Evolutionary conservation across 2,113 vertebrate species (phyloP), one percentile per base, ranked within the genome.

Genomic region (Anas platyrhynchos): DNA sequence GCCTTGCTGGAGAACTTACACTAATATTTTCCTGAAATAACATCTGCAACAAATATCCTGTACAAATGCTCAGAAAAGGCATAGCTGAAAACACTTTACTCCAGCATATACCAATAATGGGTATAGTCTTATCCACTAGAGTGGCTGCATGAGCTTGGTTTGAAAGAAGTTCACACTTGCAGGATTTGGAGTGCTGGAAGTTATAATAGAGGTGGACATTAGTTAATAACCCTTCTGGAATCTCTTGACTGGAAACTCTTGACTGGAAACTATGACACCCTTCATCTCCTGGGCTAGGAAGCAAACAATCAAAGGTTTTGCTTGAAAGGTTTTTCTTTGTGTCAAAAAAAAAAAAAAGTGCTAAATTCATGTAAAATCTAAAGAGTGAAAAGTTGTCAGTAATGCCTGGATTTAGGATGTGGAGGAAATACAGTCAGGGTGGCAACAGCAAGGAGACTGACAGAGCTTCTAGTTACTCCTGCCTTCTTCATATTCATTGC

Each of bases 301-400:
- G 75, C 5, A 90, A 94, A 73, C 27, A 77, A 25, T 74, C 7
- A 50, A 74, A 14, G 5, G n/a, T 50, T 93, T 88, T 92, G 69
- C 81, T 68, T 94, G 91, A 89, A 92, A 84, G 46, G 12, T 55
- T 89, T 92, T 82, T 6, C 43, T 91, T 89, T 54, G 27, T 86
- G 41, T 63, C 75, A 80, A 43, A 43, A 43, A 43, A 43, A 44
- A 43, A 76, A 62, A 58, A 55, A 91, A 50, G 27, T 46, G 2
- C 22, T 63, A 44, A 38, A 83, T 38, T 65, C 1, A 1, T 69
- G 31, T 29, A 69, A 94, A 80, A 56, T n/a, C 50, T 38, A 46
- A 76, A 46, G 29, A 83, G n/a, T 65, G n/a, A 69, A 59, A 80
- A 31, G 11, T 38, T 86, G 55, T 62, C 88, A 89, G 6, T 36